Base-by-base conservation (phyloP, 1,140 invertebrate genomes). In the Marisa cornuarietis region DNA sequence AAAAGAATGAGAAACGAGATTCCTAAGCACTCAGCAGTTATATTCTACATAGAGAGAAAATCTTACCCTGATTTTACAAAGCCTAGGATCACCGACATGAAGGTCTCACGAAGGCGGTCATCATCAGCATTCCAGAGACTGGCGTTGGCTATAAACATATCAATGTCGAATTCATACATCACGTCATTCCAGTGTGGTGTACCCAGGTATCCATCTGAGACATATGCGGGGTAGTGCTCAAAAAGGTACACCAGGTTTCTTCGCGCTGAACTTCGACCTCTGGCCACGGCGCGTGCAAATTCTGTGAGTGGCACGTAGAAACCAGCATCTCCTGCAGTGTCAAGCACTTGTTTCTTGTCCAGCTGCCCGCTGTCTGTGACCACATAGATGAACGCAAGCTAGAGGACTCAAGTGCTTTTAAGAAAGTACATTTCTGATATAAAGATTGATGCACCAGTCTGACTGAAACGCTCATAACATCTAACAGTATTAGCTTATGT, bases 301-400 rank as follows among this genome's bases (percentile, higher is more conserved):
- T 71, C 68, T 31, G 26, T 31, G 22, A 71, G 68, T 16, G 68
- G 68, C 68, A 71, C 68, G 68, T 71, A 71, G 26, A 71, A 71
- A 22, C 26, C 68, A 22, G 26, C 1, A 26, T 71, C 68, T 16
- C 68, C 68, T 22, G 22, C 68, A 22, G 22, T 71, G 22, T n/a
- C 22, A 22, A 71, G 20, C 10, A 71, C 68, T 22, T 26, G 22
- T 16, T 10, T 18, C 18, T n/a, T 16, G 26, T 71, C 26, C 26
- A 71, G 31, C 68, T 2, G 1, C 24, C 22, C 1, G 18, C 18
- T 31, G 18, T 8, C 68, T 71, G 68, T 16, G 3, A 18, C 14
- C 68, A 71, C 68, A 71, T 2, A 42, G 31, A 42, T 42, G 2
- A 4, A 4, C 10, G 14, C 14, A 71, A 16, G 31, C 22, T 42